Conservation (phyloP, 2,888 invertebrate species). For the Lacanobia oleracea region DNA sequence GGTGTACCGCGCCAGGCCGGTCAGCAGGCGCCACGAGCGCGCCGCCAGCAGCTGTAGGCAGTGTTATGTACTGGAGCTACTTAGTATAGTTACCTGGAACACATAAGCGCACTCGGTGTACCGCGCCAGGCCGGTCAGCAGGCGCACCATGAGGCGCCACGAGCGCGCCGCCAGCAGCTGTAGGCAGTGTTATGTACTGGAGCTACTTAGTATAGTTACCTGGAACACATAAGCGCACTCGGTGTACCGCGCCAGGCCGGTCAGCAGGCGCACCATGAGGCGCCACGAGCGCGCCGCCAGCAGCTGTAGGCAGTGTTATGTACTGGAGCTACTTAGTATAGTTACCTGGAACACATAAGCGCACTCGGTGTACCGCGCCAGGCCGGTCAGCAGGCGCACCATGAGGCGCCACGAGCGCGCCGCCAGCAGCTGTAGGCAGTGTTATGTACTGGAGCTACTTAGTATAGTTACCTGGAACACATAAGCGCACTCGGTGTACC, state of each 20-base stretch:
- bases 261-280: conserved; percentile 95
- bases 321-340: too few species aligned
- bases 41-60: conserved; percentile 90
- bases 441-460: too few species aligned
- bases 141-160: conserved; percentile 95
- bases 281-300: conserved; percentile 93
- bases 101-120: conserved; percentile 97
- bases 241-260: conserved; percentile 95
- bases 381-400: too few species aligned
- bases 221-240: conserved; percentile 98
- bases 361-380: too few species aligned
- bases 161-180: conserved; percentile 93
- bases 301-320: too few species aligned
- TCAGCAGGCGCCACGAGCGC: too few species aligned
- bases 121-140: conserved; percentile 95
- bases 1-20: too few species aligned
- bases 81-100: conserved; percentile 91
- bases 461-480: conserved; percentile 92
- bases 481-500: conserved; percentile 97
- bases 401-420: too few species aligned
- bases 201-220: conserved; percentile 70
- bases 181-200: conserved; percentile 76
- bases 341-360: too few species aligned
- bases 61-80: too few species aligned
- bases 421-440: conserved; percentile 88